phyloP scores from a whole-genome alignment of 2,888 invertebrate genomes.

The Hoplodrina ambigua region DNA sequence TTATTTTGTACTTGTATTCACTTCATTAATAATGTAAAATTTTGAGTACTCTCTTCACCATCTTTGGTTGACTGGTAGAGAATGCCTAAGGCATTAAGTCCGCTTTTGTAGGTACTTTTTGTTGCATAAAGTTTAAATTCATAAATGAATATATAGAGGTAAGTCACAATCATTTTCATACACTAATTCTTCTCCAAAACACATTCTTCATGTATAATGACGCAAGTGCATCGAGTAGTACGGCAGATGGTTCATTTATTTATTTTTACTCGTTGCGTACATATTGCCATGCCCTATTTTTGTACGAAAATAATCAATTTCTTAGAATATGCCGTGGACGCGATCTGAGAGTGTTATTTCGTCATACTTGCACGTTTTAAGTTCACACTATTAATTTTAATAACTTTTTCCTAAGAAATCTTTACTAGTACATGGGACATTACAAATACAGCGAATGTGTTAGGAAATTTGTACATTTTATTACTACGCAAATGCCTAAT shows the following conservation, averaged over 20 bases:
- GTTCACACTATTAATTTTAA: slow-evolving; percentile 28
- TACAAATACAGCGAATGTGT: neutral
- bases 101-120: too few species aligned
- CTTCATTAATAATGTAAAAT: too few species aligned
- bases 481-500: too few species aligned
- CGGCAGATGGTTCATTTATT: slow-evolving; percentile 63
- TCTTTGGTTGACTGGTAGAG: too few species aligned
- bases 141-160: too few species aligned
- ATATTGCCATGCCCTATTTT: slow-evolving; percentile 64
- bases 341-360: slow-evolving; percentile 39
- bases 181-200: slow-evolving; percentile 11
- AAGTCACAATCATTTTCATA: neutral
- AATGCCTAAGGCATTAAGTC: too few species aligned
- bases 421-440: neutral
- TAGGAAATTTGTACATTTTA: neutral
- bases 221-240: slow-evolving; percentile 54
- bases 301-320: slow-evolving; percentile 66
- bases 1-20: too few species aligned
- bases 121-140: too few species aligned
- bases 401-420: slow-evolving; percentile 21
- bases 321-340: slow-evolving; percentile 55
- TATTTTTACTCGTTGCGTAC: slow-evolving; percentile 61
- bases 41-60: too few species aligned
- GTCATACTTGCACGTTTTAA: slow-evolving; percentile 40
- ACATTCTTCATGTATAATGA: slow-evolving; percentile 44